phyloP scores from a whole-genome alignment of 2,888 invertebrate species.

The Clitarchus hookeri region DNA sequence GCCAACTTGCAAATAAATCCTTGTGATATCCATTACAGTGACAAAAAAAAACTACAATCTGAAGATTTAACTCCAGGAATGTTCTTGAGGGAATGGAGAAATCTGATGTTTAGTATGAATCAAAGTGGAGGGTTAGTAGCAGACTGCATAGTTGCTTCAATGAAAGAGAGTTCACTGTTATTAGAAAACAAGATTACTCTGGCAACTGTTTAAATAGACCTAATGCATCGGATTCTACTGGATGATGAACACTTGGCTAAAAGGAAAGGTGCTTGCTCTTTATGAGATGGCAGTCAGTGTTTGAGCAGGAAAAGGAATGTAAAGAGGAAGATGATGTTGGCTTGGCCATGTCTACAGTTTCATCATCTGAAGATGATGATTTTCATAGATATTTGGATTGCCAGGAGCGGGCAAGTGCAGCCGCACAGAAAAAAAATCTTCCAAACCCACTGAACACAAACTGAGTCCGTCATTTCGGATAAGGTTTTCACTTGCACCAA shows the following conservation, averaged over 20 bases:
- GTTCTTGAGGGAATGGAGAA: not conserved
- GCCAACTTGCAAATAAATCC: not conserved
- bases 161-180: not conserved
- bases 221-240: not conserved
- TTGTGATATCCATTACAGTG: not conserved
- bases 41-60: not conserved
- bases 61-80: constrained; percentile 5
- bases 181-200: not conserved
- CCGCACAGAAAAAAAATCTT: not conserved
- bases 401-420: not conserved
- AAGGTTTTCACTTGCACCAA: not conserved
- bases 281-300: not conserved
- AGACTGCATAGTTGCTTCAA: not conserved
- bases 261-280: not conserved
- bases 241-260: constrained; percentile 11
- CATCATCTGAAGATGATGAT: not conserved
- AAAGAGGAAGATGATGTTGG: constrained; percentile 6
- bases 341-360: not conserved
- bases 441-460: not conserved
- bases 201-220: not conserved
- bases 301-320: not conserved
- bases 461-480: not conserved
- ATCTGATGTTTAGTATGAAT: not conserved
- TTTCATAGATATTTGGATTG: not conserved
- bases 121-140: constrained; percentile 1